Base-by-base conservation (phyloP, 1,140 invertebrate species). In the Neodiprion fabricii region DNA sequence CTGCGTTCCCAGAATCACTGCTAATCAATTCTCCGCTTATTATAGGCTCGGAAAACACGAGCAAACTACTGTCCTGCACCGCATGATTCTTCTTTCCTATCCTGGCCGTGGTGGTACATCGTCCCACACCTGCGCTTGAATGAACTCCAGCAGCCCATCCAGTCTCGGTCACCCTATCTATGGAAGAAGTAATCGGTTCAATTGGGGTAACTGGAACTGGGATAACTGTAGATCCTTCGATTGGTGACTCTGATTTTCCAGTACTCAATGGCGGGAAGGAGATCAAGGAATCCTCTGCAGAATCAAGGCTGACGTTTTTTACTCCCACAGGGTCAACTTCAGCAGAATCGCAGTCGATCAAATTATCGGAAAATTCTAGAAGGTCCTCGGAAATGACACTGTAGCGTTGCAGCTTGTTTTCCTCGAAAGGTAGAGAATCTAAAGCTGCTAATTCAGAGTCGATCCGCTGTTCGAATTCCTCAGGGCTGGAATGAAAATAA, bases 401-500 rank as follows among this genome's bases (percentile, higher is more conserved):
- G 73, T 81, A 81, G 14, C 84, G 82, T 21, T 85, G 83, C 14
- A 84, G 72, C 65, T 76, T 79, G 9, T 77, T 84, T 17, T 86
- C 83, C 4, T 88, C 87, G 1, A 85, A 81, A 0, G 86, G 80
- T 11, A 89, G 70, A 48, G 90, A 89, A 81, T 94, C 93, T 66
- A 94, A 76, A 9, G 91, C 91, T 28, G 92, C 91, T 47, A 94
- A 81, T 78, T 93, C 91, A 5, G 89, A 91, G 50, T 92, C 92
- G 49, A 94, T 93, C 72, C 91, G 90, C 76, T 83, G 82, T 47
- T 88, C 87, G 65, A 89, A 91, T 75, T 92, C 91, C 76, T 91
- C 89, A 48, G 89, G 83, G 72, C 88, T 90, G 75, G 74, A 86
- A 81, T 61, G n/a, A 61, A 72, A 74, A 70, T 73, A 47, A 77